phyloP scores from a whole-genome alignment of 1,140 invertebrate species.

The Drosophila paulistorum region DNA sequence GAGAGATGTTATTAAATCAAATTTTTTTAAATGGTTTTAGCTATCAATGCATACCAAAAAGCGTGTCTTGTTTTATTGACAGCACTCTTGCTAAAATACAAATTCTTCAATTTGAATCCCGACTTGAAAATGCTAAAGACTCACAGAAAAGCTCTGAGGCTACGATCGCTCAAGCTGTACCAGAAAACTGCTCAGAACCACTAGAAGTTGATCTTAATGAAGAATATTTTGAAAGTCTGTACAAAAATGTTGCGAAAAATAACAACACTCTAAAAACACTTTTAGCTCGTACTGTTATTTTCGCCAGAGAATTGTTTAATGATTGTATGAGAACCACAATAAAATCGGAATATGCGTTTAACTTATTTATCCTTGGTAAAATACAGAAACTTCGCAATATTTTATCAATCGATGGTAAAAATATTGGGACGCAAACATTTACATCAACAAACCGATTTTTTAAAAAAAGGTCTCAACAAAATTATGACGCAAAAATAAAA shows the following conservation, averaged over 20 bases:
- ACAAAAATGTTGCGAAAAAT: conserved; percentile 33
- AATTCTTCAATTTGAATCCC: conserved; percentile 14
- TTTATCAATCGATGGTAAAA: conserved; percentile 12
- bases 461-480: conserved; percentile 31
- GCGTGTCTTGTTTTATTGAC: conserved; percentile 54
- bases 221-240: conserved; percentile 52
- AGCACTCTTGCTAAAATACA: conserved; percentile 44
- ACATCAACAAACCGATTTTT: conserved; percentile 3
- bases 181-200: conserved; percentile 51
- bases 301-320: conserved; percentile 57
- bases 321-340: conserved; percentile 43
- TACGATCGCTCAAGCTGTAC: neutral
- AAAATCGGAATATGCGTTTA: conserved; percentile 46
- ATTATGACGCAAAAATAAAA: conserved; percentile 47
- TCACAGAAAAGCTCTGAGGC: neutral
- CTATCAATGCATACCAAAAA: conserved; percentile 20
- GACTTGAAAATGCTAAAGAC: neutral
- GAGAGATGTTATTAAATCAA: conserved; percentile 37
- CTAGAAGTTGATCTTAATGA: conserved; percentile 45
- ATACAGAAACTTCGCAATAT: conserved; percentile 45
- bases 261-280: conserved; percentile 8
- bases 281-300: conserved; percentile 39
- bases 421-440: conserved; percentile 10
- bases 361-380: conserved; percentile 39
- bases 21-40: conserved; percentile 24